Conservation (phyloP, 1,140 invertebrate species). For the Periplaneta americana region DNA sequence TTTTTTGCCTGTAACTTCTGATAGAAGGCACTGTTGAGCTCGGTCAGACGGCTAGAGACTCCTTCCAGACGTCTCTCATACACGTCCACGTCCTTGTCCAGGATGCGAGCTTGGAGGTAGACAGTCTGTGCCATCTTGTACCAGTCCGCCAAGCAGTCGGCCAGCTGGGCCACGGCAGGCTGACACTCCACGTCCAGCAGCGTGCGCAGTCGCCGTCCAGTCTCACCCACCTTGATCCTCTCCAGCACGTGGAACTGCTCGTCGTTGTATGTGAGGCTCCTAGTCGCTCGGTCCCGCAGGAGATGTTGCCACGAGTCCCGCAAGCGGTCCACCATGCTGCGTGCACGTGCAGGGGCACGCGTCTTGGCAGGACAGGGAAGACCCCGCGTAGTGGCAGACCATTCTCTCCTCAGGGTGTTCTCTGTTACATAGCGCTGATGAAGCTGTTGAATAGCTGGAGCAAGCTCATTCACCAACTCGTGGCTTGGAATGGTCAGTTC, state of each 20-base stretch:
- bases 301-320: constrained; percentile 90
- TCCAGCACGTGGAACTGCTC: constrained; percentile 91
- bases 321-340: constrained; percentile 70
- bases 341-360: constrained; percentile 61
- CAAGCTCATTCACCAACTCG: constrained; percentile 38
- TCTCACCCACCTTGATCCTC: constrained; percentile 67
- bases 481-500: constrained; percentile 29
- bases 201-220: constrained; percentile 56
- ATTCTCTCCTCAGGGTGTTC: constrained; percentile 58
- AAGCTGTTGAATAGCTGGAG: constrained; percentile 48
- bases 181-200: constrained; percentile 59
- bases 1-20: constrained; percentile 16
- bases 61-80: constrained; percentile 40
- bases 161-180: constrained; percentile 57
- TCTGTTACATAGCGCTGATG: constrained; percentile 40
- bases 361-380: constrained; percentile 59
- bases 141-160: constrained; percentile 73
- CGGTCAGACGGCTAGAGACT: constrained; percentile 27
- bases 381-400: constrained; percentile 60
- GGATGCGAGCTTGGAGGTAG: constrained; percentile 65
- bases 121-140: constrained; percentile 79
- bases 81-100: constrained; percentile 62
- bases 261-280: constrained; percentile 82
- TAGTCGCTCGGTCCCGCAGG: constrained; percentile 76
- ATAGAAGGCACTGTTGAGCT: constrained; percentile 26